Conservation (phyloP, 2,888 invertebrate species). For the Eueremaeus valkanovi region DNA sequence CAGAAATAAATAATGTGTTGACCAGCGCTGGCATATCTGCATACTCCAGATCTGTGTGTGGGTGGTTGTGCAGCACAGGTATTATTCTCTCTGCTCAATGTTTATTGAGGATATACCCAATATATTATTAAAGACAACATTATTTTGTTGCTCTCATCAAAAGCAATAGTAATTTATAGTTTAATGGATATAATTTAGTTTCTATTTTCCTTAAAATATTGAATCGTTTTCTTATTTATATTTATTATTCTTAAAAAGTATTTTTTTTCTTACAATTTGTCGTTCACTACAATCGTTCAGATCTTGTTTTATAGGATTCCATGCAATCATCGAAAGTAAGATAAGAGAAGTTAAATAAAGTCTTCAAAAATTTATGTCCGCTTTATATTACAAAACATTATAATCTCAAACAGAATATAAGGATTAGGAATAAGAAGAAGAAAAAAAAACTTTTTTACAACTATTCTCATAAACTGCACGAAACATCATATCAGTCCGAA, state of each 20-base stretch:
- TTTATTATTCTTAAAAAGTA: background rate
- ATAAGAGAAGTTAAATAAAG: conserved; percentile 7
- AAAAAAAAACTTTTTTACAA: background rate
- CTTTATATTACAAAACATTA: background rate
- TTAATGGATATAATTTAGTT: conserved; percentile 22
- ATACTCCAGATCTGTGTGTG: conserved; percentile 21
- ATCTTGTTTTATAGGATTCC: background rate
- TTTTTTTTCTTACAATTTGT: background rate
- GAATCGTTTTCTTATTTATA: background rate
- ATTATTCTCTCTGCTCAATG: background rate
- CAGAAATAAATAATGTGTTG: background rate
- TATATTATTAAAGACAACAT: conserved; percentile 31
- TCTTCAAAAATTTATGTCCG: conserved; percentile 14
- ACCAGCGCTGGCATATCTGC: background rate
- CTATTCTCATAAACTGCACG: background rate
- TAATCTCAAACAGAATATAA: background rate
- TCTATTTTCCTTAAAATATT: background rate
- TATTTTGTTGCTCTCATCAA: background rate
- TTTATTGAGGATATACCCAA: conserved; percentile 22
- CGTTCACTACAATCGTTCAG: background rate
- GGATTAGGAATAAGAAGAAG: background rate
- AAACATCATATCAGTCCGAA: background rate
- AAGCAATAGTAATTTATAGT: background rate
- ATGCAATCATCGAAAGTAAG: background rate
- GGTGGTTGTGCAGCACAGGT: background rate